Evolutionary conservation across 2,113 vertebrate genomes (phyloP).

Genomic region (Myrmecophaga tridactyla): DNA sequence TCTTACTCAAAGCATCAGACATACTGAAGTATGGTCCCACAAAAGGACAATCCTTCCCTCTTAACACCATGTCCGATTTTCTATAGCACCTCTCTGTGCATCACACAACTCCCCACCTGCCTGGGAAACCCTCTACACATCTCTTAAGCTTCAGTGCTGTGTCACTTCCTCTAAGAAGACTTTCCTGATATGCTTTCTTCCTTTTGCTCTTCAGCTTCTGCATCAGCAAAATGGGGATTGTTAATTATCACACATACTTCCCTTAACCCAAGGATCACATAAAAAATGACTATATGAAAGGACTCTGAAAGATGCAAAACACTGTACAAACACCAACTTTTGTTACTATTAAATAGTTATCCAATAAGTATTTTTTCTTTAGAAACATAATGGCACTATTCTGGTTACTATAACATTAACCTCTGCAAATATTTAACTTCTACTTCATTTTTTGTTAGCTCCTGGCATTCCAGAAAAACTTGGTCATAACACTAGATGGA

Average conservation of each 20-base stretch:
- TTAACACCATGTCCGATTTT: background rate
- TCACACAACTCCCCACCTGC: background rate
- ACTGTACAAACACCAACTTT: constrained; percentile 6
- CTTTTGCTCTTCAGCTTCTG: background rate
- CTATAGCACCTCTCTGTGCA: background rate
- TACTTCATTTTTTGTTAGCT: too few relatives aligned
- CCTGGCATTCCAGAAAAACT: too few relatives aligned
- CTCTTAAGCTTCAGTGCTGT: background rate
- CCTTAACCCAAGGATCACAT: background rate
- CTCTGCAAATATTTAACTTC: too few relatives aligned
- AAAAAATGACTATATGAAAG: background rate
- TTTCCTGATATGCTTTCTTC: background rate
- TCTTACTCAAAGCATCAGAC: background rate
- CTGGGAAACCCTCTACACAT: background rate
- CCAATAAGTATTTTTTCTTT: background rate
- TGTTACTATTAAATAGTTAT: background rate
- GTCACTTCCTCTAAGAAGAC: background rate
- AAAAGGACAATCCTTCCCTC: background rate
- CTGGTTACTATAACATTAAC: constrained; percentile 45
- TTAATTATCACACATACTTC: background rate
- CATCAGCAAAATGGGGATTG: background rate
- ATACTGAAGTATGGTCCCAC: background rate
- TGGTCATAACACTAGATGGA: too few relatives aligned
- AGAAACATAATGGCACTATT: background rate
- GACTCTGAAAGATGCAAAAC: constrained; percentile 26